Base-by-base conservation (phyloP, 2,888 invertebrate genomes). In the Tubulanus polymorphus region DNA sequence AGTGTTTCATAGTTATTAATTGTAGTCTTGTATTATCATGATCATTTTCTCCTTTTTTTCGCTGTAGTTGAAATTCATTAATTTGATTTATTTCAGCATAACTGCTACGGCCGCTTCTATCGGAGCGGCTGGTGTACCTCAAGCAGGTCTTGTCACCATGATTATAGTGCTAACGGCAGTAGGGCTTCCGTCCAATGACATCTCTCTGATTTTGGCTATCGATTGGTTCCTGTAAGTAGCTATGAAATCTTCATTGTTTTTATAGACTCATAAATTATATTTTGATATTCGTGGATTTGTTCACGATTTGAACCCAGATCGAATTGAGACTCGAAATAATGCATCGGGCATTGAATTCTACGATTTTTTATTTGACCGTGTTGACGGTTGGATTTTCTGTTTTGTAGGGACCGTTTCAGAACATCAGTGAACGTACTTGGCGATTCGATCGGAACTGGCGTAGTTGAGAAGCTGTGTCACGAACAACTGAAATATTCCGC, bases 91-190 rank as follows among this genome's bases (percentile, higher is more conserved):
- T 63, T 66, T 20, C 60, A 94, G 94, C 80, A 89, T 92, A 68
- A 95, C 95, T 5, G 94, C 96, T 25, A 97, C 96, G 1, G 88
- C 94, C 53, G 96, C 96, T 1, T 94, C 94, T 68, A 93, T 97
- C 74, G 96, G 97, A 57, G 96, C 96, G 20, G 95, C 96, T 10
- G 94, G 95, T 48, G 93, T 97, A 69, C 95, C 95, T 3, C 93
- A 93, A 76, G 94, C 94, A 27, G 94, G 94, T 41, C 85, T 95
- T 68, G 91, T 94, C 49, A 95, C 94, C 74, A 91, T 95, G 90
- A 72, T 81, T 51, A 74, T 81, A 15, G 81, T 81, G 30, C 68
- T 81, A 56, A 78, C 80, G 25, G 81, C 81, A 5, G 80, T 81
- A 28, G 80, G 80, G 18, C 67, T 81, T 48, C 81, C 81, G 23